Percentiles rank a stretch among this genome's conserved stretches.
phyloP scores from a whole-genome alignment of 2,797 vertebrate species.

The Sebastes taczanowskii region DNA sequence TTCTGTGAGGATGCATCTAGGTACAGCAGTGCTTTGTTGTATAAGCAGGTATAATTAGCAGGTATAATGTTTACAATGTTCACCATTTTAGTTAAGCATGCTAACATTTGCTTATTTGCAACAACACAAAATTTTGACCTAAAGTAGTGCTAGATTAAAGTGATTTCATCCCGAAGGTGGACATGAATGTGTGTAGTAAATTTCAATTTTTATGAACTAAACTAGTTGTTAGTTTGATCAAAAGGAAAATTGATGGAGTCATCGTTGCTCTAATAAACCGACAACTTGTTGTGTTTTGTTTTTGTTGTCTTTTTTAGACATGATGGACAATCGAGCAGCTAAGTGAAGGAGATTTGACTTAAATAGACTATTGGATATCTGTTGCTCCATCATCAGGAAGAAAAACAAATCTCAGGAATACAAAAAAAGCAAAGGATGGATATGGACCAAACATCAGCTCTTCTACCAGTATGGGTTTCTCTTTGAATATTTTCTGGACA shows the following conservation, averaged over 20 bases:
- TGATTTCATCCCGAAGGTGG: too few species aligned
- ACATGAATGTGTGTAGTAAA: too few species aligned
- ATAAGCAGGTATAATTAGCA: too few species aligned
- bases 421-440: not conserved
- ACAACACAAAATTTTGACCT: not conserved
- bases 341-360: constrained; percentile 39
- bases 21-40: not conserved
- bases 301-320: constrained; percentile 60
- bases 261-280: not conserved
- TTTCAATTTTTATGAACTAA: not conserved
- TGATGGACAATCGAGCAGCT: constrained; percentile 44
- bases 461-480: not conserved
- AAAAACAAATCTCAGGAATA: constrained; percentile 45
- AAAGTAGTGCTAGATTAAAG: too few species aligned
- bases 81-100: too few species aligned
- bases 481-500: not conserved
- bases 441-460: constrained; percentile 23
- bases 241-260: not conserved
- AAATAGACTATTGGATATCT: not conserved
- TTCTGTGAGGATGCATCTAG: not conserved
- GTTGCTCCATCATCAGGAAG: constrained; percentile 15
- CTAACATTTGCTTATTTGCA: not conserved
- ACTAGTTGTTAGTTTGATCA: not conserved
- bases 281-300: not conserved
- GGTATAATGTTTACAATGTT: not conserved